Evolutionary conservation across 2,888 invertebrate species (phyloP), one percentile per base, ranked within the genome.

Genomic region (Drosophila anomalipes): DNA sequence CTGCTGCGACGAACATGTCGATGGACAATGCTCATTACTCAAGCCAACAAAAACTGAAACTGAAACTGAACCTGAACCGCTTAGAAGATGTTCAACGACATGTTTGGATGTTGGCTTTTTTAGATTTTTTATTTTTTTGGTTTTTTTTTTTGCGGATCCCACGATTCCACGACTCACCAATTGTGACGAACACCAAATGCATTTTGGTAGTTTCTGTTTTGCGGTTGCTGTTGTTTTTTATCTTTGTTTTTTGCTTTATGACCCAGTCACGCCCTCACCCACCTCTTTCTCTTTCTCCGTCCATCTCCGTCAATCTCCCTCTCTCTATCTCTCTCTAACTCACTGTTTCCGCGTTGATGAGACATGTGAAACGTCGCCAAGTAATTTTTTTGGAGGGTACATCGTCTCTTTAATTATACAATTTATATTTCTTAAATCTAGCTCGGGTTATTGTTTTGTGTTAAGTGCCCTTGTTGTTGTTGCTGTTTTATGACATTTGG

Each of bases 11-110:
- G 30, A 72, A 66, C 68, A 82, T 81, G 81, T 83, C 64, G 74
- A 61, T 78, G 78, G 86, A 81, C 84, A 82, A 60, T 44, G 72
- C 77, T 73, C 85, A 86, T 86, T 85, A 86, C 78, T 89, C 85
- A 86, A 73, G 64, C 44, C 76, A 71, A 49, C 63, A 80, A 70
- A 60, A 57, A 58, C 22, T 14, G 22, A 47, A 47, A 14, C 22
- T n/a, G 32, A 35, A 66, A 52, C 52, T 60, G 71, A 65, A 60
- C 61, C 82, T 54, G 79, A 84, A 77, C 49, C 70, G 77, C 51
- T 84, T 79, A 71, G 77, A 74, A 77, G 47, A 77, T 82, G 71
- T 63, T 65, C 61, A 51, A 62, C 59, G 60, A 64, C 64, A 52
- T 70, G 58, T 66, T 39, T 58, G 19, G 3, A 19, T 28, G 51